These are phyloP conservation scores for Anhinga rufa DNA, from an alignment of 2,113 vertebrate genomes.

Conservation along the genomic window DNA sequence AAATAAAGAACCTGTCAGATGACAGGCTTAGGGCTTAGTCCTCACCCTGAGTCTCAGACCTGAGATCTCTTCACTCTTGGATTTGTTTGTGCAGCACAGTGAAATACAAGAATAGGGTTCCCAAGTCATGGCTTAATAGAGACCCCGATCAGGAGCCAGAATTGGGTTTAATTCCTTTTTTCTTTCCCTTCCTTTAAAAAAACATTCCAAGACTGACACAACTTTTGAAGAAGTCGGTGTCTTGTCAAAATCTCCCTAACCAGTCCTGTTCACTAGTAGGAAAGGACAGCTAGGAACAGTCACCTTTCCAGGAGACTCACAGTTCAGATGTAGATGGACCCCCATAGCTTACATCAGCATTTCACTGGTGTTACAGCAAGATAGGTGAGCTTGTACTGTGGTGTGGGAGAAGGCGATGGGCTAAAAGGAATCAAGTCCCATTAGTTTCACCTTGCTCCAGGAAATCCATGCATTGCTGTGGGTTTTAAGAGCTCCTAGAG, in stretches of 20 bases:
- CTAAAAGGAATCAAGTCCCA: neutral
- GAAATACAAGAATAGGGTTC: neutral
- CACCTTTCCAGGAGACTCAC: neutral
- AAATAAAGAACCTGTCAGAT: neutral
- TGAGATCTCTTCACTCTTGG: neutral
- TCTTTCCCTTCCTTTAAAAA: neutral
- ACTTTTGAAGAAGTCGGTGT: neutral
- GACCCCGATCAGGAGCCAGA: neutral
- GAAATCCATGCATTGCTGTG: neutral
- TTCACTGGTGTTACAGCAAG: neutral
- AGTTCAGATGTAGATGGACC: neutral
- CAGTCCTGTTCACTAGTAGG: neutral
- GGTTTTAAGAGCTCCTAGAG: neutral
- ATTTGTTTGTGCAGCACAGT: neutral
- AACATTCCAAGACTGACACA: neutral
- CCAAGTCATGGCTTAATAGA: neutral
- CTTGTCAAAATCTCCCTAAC: neutral
- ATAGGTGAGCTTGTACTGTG: neutral
- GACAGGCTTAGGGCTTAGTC: neutral
- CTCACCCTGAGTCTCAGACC: neutral
- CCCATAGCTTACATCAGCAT: neutral
- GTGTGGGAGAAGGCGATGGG: rapidly evolving
- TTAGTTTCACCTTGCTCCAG: neutral
- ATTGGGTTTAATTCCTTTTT: neutral
- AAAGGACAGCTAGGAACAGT: neutral